Base-by-base conservation (phyloP, 2,113 vertebrate genomes). In the Collichthys lucidus region DNA sequence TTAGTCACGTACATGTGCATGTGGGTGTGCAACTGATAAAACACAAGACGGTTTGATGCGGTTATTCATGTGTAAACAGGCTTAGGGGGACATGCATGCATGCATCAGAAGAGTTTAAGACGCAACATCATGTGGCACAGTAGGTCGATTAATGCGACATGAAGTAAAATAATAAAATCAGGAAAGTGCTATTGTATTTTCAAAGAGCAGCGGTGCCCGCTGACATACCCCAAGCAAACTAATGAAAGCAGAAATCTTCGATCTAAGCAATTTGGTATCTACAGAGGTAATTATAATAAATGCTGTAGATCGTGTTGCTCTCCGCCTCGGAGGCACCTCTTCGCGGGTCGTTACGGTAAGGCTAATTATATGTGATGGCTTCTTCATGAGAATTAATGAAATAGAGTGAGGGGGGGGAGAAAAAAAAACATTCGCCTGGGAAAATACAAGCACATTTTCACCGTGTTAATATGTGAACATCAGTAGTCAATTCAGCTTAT, bases 1-100 rank as follows among this genome's bases (percentile, higher is more conserved):
- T 98, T 50, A 94, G 29, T 53, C 82, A 44, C 46, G 49, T 2
- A 31, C 44, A 24, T 4, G 6, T 20, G 9, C 31, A 46, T 14
- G 15, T 56, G n/a, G 47, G n/a, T 66, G 19, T 40, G 42, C 2
- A 60, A 6, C 24, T 63, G 42, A 59, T 31, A 11, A 47, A 14
- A 65, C 31, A 22, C 61, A 20, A 74, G 31, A 35, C 11, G 67
- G 56, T 56, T 20, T 22, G 11, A 31, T 57, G 77, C 53, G 67
- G 4, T 66, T 10, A 76, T 66, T 55, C 61, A 74, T 77, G 74
- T 80, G 70, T 0, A 16, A 60, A 72, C 26, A 52, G 15, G 66
- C 68, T 24, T 0, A 11, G 46, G 64, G 70, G 47, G 26, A 63
- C 44, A 82, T 12, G 60, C 64, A 66, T 42, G 72, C 62, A 85